Evolutionary conservation across 2,888 invertebrate genomes (phyloP), one percentile per base, ranked within the genome.

Genomic region (Limnephilus auricula): DNA sequence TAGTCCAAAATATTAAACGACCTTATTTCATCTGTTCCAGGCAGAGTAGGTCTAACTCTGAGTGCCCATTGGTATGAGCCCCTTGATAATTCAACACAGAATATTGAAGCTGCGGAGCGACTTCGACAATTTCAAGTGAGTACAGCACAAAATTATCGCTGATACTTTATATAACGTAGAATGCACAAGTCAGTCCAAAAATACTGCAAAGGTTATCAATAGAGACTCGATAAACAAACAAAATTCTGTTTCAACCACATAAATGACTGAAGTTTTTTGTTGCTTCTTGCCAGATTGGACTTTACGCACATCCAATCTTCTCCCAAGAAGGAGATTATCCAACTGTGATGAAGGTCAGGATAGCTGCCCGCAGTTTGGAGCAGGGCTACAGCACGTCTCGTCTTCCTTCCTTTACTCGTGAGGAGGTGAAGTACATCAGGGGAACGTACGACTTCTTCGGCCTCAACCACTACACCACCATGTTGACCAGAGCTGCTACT

Each of bases 381-480:
- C 97, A 97, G 94, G 96, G 96, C 13, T 97, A 95, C 93, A 93
- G 94, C 0, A 94, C 95, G 30, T 97, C 97, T 0, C 96, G 97
- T 9, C 95, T 98, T 2, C 97, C 97, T 0, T 94, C 94, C 90
- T 97, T 97, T 94, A 97, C 97, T 0, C 79, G 93, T 0, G 95
- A 96, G 37, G 97, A 98, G 95, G 95, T 97, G 97, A 0, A 95
- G 80, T 95, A 95, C 89, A 95, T 97, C 25, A 95, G 95, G 25
- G 97, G 95, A 31, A 94, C 94, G 0, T 95, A 96, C 1, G 98
- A 98, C 94, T 98, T 97, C 94, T 95, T 98, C 89, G 98, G 98
- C 0, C 94, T 98, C 31, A 98, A 98, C 94, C 96, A 97, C 92
- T 98, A 98, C 94, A 97, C 97, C 0, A 96, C 97, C 0, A 95